Conservation (phyloP, 2,113 vertebrate species). For the Heliornis fulica region DNA sequence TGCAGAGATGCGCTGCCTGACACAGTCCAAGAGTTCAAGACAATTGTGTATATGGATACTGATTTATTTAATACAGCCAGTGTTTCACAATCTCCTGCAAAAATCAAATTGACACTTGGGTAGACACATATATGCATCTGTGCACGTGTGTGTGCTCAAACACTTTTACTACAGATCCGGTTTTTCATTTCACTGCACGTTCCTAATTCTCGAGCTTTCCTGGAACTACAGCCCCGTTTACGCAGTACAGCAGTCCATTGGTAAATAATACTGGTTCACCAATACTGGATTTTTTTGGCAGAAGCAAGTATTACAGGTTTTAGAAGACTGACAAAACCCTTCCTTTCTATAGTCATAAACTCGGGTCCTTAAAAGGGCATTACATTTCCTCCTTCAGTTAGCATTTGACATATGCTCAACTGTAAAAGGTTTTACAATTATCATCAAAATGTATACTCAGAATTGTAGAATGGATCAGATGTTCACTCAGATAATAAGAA, state of each 20-base stretch:
- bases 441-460: background rate
- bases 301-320: background rate
- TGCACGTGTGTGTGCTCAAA: rapidly evolving
- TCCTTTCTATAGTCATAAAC: background rate
- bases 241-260: background rate
- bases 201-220: background rate
- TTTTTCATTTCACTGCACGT: background rate
- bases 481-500: background rate
- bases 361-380: background rate
- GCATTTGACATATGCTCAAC: background rate
- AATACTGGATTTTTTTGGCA: background rate
- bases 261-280: background rate
- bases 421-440: background rate
- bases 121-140: background rate
- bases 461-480: background rate
- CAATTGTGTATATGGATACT: background rate
- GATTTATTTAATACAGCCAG: background rate
- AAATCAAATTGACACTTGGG: background rate
- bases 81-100: background rate
- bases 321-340: background rate
- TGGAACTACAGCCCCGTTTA: background rate
- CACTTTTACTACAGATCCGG: background rate
- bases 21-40: background rate
- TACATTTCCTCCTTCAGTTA: background rate
- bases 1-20: background rate